These are phyloP conservation scores for Parnassius mnemosyne DNA, from an alignment of 2,888 invertebrate species.

Conservation along the genomic window DNA sequence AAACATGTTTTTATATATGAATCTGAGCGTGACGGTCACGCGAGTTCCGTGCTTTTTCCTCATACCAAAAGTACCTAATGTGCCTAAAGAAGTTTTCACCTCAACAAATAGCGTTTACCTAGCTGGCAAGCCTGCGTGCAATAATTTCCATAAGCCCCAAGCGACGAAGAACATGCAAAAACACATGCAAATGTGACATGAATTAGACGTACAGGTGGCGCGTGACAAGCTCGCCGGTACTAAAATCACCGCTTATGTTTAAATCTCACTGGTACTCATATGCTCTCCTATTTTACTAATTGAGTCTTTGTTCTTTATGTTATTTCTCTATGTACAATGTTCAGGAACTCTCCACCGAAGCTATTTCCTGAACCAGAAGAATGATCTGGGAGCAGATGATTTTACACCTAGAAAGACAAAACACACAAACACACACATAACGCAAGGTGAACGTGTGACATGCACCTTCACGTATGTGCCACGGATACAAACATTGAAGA, in stretches of 20 bases:
- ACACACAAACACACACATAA: constrained; percentile 70
- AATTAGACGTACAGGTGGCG: constrained; percentile 71
- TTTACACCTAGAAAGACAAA: constrained; percentile 78
- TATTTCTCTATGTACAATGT: constrained; percentile 69
- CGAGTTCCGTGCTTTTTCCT: too few relatives aligned
- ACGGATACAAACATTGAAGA: constrained; percentile 10
- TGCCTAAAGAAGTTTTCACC: too few relatives aligned
- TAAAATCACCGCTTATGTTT: constrained; percentile 77
- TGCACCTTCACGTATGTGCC: constrained; percentile 44
- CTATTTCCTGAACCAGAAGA: constrained; percentile 81
- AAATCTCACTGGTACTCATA: constrained; percentile 79
- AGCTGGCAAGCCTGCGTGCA: constrained; percentile 23
- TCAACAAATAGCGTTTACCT: constrained; percentile 3
- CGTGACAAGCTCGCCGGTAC: constrained; percentile 71
- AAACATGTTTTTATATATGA: too few relatives aligned
- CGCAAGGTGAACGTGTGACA: constrained; percentile 60
- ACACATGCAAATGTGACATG: constrained; percentile 59
- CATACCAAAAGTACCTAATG: too few relatives aligned
- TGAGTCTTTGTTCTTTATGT: constrained; percentile 77
- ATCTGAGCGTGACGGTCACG: too few relatives aligned
- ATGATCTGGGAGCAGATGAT: constrained; percentile 79
- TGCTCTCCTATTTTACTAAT: constrained; percentile 73
- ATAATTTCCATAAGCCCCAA: constrained; percentile 26
- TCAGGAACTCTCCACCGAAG: constrained; percentile 71
- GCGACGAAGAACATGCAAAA: constrained; percentile 28